Evolutionary conservation across 1,140 invertebrate species (phyloP), one percentile per base, ranked within the genome.

Genomic region (Metopolophium dirhodum): DNA sequence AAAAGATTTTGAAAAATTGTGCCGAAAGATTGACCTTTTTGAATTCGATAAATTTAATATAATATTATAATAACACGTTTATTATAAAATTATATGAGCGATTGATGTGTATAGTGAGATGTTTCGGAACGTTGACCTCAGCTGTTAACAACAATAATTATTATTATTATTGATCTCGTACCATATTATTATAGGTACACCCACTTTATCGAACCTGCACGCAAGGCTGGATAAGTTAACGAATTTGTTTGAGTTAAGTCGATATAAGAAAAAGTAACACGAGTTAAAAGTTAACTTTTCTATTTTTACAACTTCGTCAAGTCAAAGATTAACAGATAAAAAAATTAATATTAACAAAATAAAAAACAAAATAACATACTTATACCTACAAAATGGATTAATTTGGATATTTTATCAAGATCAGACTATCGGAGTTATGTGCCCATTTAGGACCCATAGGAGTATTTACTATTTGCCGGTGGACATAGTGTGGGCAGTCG

Each of bases 71-170:
- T 77, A 77, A 77, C 22, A 77, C 11, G 61, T 77, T 68, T n/a
- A 7, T n/a, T 18, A 77, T 77, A 77, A 18, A 77, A 77, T 77
- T 54, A 23, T 54, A n/a, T 77, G 30, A n/a, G 30, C 61, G 30
- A 77, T 77, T 77, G 61, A n/a, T 68, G 61, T n/a, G 14, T 18
- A n/a, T 18, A 77, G 61, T 77, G 61, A 77, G 61, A 77, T 77
- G 61, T 77, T 77, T 77, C 61, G 61, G 61, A 77, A 77, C 61
- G 61, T n/a, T 77, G 61, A 77, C 61, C 61, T 77, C 61, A n/a
- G 61, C n/a, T 35, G 61, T 77, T 77, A 77, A n/a, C 61, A 77
- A n/a, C 61, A 35, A 30, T 51, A 51, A 51, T 51, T 7, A 54
- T 54, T 22, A 77, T n/a, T 22, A 77, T n/a, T 77, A 77, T 77